These are phyloP conservation scores for Luperina nickerlii DNA, from an alignment of 2,888 invertebrate species.

Conservation along the genomic window DNA sequence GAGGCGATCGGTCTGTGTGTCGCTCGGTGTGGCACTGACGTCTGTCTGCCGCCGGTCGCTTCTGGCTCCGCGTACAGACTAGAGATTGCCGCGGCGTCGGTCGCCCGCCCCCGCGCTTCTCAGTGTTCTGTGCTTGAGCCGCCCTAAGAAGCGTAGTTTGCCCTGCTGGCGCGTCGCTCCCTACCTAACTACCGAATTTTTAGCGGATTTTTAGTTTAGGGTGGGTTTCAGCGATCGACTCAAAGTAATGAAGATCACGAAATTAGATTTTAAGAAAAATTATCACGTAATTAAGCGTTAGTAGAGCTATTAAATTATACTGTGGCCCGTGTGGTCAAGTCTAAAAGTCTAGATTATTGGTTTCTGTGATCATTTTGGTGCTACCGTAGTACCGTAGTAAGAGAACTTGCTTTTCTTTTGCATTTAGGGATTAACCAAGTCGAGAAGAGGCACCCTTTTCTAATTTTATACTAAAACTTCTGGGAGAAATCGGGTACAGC, in stretches of 20 bases:
- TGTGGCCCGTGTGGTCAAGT: no score
- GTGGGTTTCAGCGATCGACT: neutral
- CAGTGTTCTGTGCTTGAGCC: constrained; percentile 72
- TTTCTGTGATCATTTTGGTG: neutral
- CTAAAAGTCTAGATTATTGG: neutral
- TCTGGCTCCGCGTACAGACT: constrained; percentile 66
- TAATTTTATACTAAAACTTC: neutral
- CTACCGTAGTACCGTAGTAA: neutral
- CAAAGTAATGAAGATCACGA: neutral
- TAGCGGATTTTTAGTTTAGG: constrained; percentile 1
- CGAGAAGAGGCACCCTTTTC: neutral
- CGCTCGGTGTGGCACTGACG: constrained; percentile 86
- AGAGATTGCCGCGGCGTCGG: constrained; percentile 80
- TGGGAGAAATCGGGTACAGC: neutral
- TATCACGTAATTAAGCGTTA: neutral
- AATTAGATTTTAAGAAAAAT: neutral
- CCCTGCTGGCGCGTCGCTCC: constrained; percentile 59
- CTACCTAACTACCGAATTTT: constrained; percentile 18
- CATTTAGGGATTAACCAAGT: neutral
- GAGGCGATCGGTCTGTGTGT: constrained; percentile 86
- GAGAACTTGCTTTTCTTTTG: neutral
- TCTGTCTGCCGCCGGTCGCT: constrained; percentile 79
- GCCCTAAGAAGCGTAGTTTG: constrained; percentile 78
- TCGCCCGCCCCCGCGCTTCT: constrained; percentile 85
- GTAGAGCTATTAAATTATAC: neutral